These are phyloP conservation scores for Diploscapter pachys DNA, from an alignment of 1,140 invertebrate species.

Conservation along the genomic window DNA sequence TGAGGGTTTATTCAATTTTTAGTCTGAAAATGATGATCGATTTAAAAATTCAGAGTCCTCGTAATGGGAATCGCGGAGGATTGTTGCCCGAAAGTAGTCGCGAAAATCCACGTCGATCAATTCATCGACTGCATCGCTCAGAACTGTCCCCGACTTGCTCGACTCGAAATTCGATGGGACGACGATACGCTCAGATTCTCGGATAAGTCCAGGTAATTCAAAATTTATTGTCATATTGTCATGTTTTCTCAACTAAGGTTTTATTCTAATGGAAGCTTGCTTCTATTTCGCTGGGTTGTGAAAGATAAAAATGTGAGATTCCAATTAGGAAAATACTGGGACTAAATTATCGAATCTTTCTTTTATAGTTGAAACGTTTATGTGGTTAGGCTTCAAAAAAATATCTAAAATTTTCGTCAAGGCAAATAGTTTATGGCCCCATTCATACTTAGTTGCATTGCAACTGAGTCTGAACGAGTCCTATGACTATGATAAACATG, in stretches of 20 bases:
- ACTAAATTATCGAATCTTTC: too few relatives aligned
- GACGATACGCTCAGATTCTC: constrained; percentile 95
- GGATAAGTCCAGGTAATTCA: constrained; percentile 89
- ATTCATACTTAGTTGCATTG: neutral
- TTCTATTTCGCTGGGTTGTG: too few relatives aligned
- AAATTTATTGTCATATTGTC: constrained; percentile 38
- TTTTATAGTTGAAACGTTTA: too few relatives aligned
- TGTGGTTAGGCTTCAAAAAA: too few relatives aligned
- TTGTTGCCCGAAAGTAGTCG: constrained; percentile 77
- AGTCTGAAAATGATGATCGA: too few relatives aligned
- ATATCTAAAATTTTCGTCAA: too few relatives aligned
- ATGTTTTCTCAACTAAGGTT: constrained; percentile 37
- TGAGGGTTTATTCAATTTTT: too few relatives aligned
- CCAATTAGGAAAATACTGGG: too few relatives aligned
- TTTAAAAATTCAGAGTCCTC: constrained; percentile 71
- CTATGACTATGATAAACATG: too few relatives aligned
- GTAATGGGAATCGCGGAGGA: constrained; percentile 94
- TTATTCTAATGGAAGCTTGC: too few relatives aligned
- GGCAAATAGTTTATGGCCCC: neutral
- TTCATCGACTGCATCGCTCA: constrained; percentile 94
- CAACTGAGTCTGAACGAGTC: too few relatives aligned
- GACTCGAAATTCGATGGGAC: constrained; percentile 94
- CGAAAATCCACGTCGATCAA: constrained; percentile 79
- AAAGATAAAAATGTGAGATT: too few relatives aligned
- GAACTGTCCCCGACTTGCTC: constrained; percentile 80